Conservation (phyloP, 2,888 invertebrate genomes). For the Andrena haemorrhoa region DNA sequence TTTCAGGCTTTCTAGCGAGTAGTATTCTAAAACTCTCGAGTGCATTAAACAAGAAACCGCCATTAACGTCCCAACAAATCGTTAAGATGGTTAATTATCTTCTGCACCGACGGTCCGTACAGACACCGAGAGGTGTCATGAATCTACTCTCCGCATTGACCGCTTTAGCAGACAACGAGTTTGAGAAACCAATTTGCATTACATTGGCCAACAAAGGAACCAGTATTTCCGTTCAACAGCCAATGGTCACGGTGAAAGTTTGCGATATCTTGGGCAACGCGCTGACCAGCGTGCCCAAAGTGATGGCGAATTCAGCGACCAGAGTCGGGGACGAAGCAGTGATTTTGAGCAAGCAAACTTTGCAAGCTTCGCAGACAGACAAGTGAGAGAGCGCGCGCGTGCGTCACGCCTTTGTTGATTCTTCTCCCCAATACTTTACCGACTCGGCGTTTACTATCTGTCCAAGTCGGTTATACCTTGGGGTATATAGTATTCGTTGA, state of each 20-base stretch:
- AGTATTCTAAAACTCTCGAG: constrained; percentile 88
- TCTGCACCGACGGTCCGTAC: constrained; percentile 95
- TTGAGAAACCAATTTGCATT: constrained; percentile 91
- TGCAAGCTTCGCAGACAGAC: constrained; percentile 83
- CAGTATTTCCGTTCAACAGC: constrained; percentile 91
- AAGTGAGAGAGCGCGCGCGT: constrained; percentile 76
- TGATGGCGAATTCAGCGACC: constrained; percentile 92
- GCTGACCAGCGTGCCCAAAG: constrained; percentile 88
- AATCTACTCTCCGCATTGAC: constrained; percentile 92
- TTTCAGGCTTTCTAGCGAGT: constrained; percentile 87
- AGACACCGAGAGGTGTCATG: constrained; percentile 93
- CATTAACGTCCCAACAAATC: constrained; percentile 91
- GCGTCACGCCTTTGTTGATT: neutral
- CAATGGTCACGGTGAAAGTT: constrained; percentile 90
- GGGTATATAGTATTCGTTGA: constrained; percentile 80
- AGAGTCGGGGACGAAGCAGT: constrained; percentile 91
- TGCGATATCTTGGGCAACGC: constrained; percentile 92
- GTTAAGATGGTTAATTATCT: constrained; percentile 96
- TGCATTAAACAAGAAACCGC: constrained; percentile 88
- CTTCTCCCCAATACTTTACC: constrained; percentile 81
- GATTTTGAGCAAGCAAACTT: constrained; percentile 88
- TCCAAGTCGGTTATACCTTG: constrained; percentile 83
- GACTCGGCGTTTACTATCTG: constrained; percentile 61
- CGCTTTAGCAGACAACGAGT: constrained; percentile 90
- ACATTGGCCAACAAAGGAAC: constrained; percentile 90